phyloP scores from a whole-genome alignment of 2,888 invertebrate genomes.

The Teleiodes luculella region DNA sequence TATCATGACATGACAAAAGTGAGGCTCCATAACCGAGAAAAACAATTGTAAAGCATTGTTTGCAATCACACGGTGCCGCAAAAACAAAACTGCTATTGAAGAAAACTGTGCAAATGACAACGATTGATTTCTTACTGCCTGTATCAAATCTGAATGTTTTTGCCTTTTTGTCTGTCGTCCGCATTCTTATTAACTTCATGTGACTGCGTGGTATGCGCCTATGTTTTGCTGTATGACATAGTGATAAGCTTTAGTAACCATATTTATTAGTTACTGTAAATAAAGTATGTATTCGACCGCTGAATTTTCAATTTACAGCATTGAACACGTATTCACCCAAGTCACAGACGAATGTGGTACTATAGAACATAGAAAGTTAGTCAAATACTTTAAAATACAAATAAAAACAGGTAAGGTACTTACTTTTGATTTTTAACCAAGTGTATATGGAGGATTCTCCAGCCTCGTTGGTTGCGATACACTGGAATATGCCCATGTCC shows the following conservation, averaged over 20 bases:
- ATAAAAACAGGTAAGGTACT: constrained; percentile 60
- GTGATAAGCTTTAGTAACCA: constrained; percentile 33
- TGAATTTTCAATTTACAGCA: too few species aligned
- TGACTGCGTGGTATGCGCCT: constrained; percentile 77
- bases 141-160: constrained; percentile 81
- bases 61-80: constrained; percentile 51
- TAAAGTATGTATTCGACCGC: background rate
- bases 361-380: too few species aligned
- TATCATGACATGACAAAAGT: background rate
- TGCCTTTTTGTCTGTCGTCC: constrained; percentile 77
- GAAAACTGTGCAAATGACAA: constrained; percentile 27
- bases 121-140: constrained; percentile 70
- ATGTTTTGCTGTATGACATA: constrained; percentile 63
- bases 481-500: constrained; percentile 97
- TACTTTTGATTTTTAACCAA: constrained; percentile 97
- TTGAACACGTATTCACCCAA: too few species aligned
- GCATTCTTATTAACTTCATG: constrained; percentile 82
- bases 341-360: too few species aligned
- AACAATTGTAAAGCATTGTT: constrained; percentile 41
- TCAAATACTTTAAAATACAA: background rate
- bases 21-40: constrained; percentile 35
- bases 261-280: constrained; percentile 4
- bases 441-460: constrained; percentile 94
- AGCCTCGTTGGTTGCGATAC: constrained; percentile 92
- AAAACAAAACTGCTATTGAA: constrained; percentile 34